A percentile compares a stretch with the other conserved stretches of the same genome.
Evolutionary conservation across 1,140 invertebrate species (phyloP).

Genomic region (Zaprionus gabonicus): DNA sequence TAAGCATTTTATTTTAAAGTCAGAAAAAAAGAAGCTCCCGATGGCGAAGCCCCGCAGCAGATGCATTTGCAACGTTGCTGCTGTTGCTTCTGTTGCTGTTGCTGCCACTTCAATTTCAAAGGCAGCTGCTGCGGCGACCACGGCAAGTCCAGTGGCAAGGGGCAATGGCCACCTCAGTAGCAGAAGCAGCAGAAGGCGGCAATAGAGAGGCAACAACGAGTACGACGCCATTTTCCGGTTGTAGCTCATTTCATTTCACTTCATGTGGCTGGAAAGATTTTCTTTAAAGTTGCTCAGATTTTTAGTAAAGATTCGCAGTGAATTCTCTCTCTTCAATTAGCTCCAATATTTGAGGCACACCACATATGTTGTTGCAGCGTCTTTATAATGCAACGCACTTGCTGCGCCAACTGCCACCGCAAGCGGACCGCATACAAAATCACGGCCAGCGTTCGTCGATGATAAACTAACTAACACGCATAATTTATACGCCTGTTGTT

Average conservation of each 20-base stretch:
- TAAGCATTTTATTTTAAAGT: constrained; percentile 67
- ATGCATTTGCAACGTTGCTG: constrained; percentile 33
- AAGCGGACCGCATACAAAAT: constrained; percentile 56
- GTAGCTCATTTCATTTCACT: constrained; percentile 28
- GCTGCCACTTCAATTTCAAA: constrained; percentile 76
- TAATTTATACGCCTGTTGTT: constrained; percentile 64
- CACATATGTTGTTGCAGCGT: constrained; percentile 23
- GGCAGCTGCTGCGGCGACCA: constrained; percentile 38
- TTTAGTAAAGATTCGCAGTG: constrained; percentile 24
- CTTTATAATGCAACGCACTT: constrained; percentile 54
- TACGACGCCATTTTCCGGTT: constrained; percentile 28
- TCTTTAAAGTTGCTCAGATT: constrained; percentile 58
- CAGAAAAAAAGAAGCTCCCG: constrained; percentile 17
- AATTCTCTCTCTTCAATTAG: constrained; percentile 64
- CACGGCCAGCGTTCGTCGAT: constrained; percentile 40
- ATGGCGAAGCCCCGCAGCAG: constrained; percentile 29
- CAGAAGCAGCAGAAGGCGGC: constrained; percentile 4
- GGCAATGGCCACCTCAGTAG: constrained; percentile 26
- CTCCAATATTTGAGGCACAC: constrained; percentile 5
- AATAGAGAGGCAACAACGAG: background rate
- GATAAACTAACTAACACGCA: constrained; percentile 74
- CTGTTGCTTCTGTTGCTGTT: constrained; percentile 43
- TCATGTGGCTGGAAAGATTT: constrained; percentile 26
- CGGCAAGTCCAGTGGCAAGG: background rate
- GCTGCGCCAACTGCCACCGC: constrained; percentile 27